Conservation (phyloP, 2,888 invertebrate genomes). For the Lithophane semibrunnea region DNA sequence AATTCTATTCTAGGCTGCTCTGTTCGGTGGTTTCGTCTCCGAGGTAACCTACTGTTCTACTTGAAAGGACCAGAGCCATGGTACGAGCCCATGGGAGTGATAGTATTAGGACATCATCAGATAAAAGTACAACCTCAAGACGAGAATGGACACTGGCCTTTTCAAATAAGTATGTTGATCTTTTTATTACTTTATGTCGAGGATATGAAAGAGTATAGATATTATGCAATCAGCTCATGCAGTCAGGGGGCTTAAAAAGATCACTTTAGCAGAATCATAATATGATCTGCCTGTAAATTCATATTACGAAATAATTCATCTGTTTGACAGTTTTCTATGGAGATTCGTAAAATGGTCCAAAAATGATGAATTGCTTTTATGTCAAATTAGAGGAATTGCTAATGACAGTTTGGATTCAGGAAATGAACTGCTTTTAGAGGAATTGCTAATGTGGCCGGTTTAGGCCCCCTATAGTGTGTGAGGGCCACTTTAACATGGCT, state of each 20-base stretch:
- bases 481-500: background rate
- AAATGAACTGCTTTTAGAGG: too few species aligned
- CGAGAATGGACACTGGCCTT: slow-evolving; percentile 94
- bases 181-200: background rate
- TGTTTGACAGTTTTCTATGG: too few species aligned
- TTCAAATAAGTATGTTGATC: slow-evolving; percentile 93
- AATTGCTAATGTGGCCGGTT: too few species aligned
- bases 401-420: too few species aligned
- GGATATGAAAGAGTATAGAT: background rate
- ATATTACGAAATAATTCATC: too few species aligned
- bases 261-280: too few species aligned
- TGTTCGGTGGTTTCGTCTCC: slow-evolving; percentile 95
- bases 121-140: slow-evolving; percentile 92
- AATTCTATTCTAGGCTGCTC: slow-evolving; percentile 77
- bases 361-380: too few species aligned
- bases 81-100: slow-evolving; percentile 96
- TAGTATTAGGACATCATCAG: slow-evolving; percentile 96
- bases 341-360: too few species aligned
- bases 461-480: background rate
- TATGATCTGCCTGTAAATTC: too few species aligned
- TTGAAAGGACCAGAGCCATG: slow-evolving; percentile 97
- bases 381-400: too few species aligned
- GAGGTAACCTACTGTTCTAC: slow-evolving; percentile 98
- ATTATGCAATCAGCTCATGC: background rate
- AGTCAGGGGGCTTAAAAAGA: background rate